Evolutionary conservation across 2,797 vertebrate species (phyloP), one percentile per base, ranked within the genome.

Genomic region (Sebastes vulpes): DNA sequence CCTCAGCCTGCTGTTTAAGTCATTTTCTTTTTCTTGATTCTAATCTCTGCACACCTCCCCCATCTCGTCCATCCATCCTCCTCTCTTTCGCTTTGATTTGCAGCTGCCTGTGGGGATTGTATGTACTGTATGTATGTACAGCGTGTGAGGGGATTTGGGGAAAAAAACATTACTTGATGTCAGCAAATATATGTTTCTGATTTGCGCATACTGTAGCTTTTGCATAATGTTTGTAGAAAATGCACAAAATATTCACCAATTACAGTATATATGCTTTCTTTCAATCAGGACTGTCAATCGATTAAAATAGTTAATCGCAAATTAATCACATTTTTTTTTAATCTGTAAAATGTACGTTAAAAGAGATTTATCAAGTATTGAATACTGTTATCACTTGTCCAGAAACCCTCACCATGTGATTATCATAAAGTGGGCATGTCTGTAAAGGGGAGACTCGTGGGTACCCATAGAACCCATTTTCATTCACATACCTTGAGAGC

Each of bases 81-180:
- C 20, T 72, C 58, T 46, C 12, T 4, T 70, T 81, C 3, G 14
- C 82, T 88, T 84, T 92, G 75, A 83, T 84, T 83, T 42, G 50
- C 25, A 32, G 77, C 77, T 83, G 73, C 71, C 59, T 75, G 9
- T 80, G 50, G 46, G 75, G 65, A 35, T 65, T 81, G 42, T n/a
- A 46, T 46, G 42, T 42, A 42, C 12, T 42, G 2, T 46, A 46
- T 46, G 32, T 10, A 65, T 82, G 25, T 79, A 35, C 61, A 71
- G 38, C 59, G 67, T 63, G 38, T 35, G 54, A 5, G 6, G 23
- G 59, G 72, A 87, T 79, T 76, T 85, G 1, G 21, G 18, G 7
- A 4, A 29, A 73, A 78, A 50, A 11, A 32, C 3, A 69, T 67
- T 38, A 18, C 31, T 72, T 76, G 7, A 53, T 57, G 14, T 76